Evolutionary conservation across 1,140 invertebrate species (phyloP).

Genomic region (Antheraea pernyi): DNA sequence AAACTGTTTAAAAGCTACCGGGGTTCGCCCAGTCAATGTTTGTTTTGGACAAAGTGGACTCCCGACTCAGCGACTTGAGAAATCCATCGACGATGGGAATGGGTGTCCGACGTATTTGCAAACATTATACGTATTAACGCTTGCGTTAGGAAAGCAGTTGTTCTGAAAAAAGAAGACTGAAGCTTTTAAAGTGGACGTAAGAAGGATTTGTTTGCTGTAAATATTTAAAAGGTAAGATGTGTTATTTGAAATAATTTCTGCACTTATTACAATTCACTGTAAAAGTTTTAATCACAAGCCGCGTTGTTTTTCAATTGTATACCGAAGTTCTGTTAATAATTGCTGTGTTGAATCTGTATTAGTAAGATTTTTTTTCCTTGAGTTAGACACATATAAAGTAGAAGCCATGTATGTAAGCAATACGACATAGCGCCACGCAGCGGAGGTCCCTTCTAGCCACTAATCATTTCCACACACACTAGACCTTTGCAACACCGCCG

Average conservation of each 20-base stretch:
- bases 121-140: neutral
- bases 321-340: neutral
- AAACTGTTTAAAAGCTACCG: slow-evolving; percentile 71
- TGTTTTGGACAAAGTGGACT: slow-evolving; percentile 23
- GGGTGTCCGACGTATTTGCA: slow-evolving; percentile 9
- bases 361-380: neutral
- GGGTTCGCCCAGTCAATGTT: slow-evolving; percentile 68
- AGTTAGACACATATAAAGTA: neutral
- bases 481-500: slow-evolving; percentile 47
- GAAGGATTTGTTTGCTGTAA: neutral
- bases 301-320: neutral
- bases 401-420: slow-evolving; percentile 12
- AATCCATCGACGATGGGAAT: slow-evolving; percentile 20
- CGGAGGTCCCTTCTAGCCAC: slow-evolving; percentile 49
- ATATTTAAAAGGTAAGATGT: neutral
- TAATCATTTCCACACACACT: slow-evolving; percentile 56
- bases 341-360: neutral
- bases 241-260: neutral
- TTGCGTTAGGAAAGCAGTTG: neutral
- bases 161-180: neutral
- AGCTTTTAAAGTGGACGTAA: neutral
- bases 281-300: neutral
- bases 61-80: slow-evolving; percentile 23
- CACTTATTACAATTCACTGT: neutral
- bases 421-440: slow-evolving; percentile 52